Percentiles rank a stretch among this genome's conserved stretches.
Conservation (phyloP, 2,888 invertebrate species). For the Ophioninae sp. region DNA sequence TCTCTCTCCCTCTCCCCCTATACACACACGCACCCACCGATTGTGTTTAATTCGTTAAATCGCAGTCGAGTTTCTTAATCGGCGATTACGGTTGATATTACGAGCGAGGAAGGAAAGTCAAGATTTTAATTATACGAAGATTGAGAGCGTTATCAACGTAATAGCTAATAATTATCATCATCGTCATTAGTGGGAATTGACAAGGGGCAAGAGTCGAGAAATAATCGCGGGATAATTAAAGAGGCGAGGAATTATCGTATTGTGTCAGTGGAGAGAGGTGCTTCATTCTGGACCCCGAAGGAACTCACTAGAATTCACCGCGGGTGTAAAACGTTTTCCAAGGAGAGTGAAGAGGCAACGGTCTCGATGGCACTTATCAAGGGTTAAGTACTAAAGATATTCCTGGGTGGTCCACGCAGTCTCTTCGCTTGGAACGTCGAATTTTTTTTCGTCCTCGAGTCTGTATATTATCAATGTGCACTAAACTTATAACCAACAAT, state of each 20-base stretch:
- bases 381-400: conserved; percentile 39
- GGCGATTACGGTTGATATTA: conserved; percentile 26
- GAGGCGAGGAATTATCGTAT: conserved; percentile 20
- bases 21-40: neutral
- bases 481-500: too few relatives aligned
- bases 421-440: neutral
- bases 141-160: neutral
- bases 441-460: neutral
- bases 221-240: conserved; percentile 40
- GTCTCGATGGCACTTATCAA: conserved; percentile 30
- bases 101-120: conserved; percentile 9
- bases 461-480: too few relatives aligned
- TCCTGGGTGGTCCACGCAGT: neutral
- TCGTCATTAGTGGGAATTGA: conserved; percentile 11
- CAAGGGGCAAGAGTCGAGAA: conserved; percentile 11
- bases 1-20: neutral
- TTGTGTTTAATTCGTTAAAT: conserved; percentile 6
- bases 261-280: neutral
- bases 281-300: neutral
- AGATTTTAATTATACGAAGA: conserved; percentile 45
- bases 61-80: neutral
- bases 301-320: neutral
- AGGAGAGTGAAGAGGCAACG: conserved; percentile 17
- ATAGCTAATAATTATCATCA: conserved; percentile 2
- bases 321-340: too few relatives aligned